phyloP scores from a whole-genome alignment of 2,888 invertebrate species.

The Azorinus chamasolen region DNA sequence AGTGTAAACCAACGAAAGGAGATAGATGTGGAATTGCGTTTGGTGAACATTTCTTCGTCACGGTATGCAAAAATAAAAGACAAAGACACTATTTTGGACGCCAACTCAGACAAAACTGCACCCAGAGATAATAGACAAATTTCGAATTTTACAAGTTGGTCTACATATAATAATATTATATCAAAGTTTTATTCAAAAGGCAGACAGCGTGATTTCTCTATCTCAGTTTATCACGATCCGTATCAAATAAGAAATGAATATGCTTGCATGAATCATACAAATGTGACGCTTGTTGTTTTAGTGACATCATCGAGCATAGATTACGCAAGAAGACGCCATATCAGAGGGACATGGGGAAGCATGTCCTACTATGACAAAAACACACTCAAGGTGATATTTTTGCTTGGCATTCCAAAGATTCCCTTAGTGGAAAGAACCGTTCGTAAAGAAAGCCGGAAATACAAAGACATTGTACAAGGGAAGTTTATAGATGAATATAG shows the following conservation, averaged over 20 bases:
- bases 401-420: conserved; percentile 70
- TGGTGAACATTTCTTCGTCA: no score
- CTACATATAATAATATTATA: no score
- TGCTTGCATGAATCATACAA: conserved; percentile 61
- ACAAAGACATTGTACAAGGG: conserved; percentile 80
- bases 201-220: conserved; percentile 46
- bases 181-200: no score
- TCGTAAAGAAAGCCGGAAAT: conserved; percentile 72
- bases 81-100: no score
- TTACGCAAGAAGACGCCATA: conserved; percentile 67
- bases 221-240: conserved; percentile 65
- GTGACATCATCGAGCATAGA: conserved; percentile 74
- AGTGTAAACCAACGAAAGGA: no score
- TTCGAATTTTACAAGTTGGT: no score
- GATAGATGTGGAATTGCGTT: no score
- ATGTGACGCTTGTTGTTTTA: conserved; percentile 70
- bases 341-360: conserved; percentile 79
- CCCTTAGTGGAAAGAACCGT: conserved; percentile 65
- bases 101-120: no score
- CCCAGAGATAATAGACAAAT: no score
- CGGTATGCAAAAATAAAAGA: no score
- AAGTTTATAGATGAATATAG: conserved; percentile 75
- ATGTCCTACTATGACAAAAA: conserved; percentile 62
- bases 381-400: conserved; percentile 71
- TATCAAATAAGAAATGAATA: conserved; percentile 73